Base-by-base conservation (phyloP, 1,140 invertebrate species). In the Drosophila jambulina region DNA sequence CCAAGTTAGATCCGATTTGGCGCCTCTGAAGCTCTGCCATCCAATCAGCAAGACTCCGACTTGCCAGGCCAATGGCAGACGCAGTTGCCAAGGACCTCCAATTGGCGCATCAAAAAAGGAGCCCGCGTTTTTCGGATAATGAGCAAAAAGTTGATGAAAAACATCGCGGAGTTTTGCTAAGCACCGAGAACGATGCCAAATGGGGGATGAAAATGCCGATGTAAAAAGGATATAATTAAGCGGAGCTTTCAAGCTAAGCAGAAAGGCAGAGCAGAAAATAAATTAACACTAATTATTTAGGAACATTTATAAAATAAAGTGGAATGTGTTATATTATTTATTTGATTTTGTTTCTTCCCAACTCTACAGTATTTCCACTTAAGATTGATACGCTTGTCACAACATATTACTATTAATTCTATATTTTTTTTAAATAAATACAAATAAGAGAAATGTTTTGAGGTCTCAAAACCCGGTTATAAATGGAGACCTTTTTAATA, bases 41-140 rank as follows among this genome's bases (percentile, higher is more conserved):
- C 84, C 84, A 87, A 87, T 87, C 84, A 72, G 80, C 80, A 84
- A 77, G 43, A 68, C 45, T 60, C 43, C 75, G 43, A 75, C 45
- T 48, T 54, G 13, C 62, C 77, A 67, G 87, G 80, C 84, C 84
- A 87, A 87, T 87, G 46, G 85, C 77, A 80, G 72, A 75, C 58
- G 77, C 51, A 70, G 75, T 62, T 78, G 54, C 69, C 84, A 87
- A 88, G 77, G 82, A 69, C 76, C 75, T 79, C 77, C 77, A 77
- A 87, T 88, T 87, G 84, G 84, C 65, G 75, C 58, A 65, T 83
- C 82, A 75, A 86, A 82, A 86, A 78, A 72, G 82, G 57, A 78
- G 80, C 48, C 62, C 80, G 83, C 76, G 76, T 78, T 87, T 86
- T 87, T 70, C 51, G 59, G 84, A 46, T 87, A 87, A 87, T 87